A percentile compares a stretch with the other conserved stretches of the same genome.
Evolutionary conservation across 1,140 invertebrate genomes (phyloP).

Genomic region (Tetragnatha versicolor): DNA sequence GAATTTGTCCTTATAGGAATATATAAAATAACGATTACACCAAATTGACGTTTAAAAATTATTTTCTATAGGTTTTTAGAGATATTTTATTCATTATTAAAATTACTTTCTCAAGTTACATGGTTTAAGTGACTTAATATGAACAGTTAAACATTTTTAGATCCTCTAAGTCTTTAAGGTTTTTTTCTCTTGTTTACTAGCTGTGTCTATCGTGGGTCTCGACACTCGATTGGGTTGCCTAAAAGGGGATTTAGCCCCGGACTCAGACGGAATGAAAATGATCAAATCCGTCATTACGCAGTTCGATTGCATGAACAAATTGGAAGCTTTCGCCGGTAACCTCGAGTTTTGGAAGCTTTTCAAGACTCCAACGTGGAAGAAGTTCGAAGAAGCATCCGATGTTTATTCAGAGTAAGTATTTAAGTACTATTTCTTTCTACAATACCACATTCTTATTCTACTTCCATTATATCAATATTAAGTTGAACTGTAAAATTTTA

Average conservation of each 20-base stretch:
- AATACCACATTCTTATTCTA: too few relatives aligned
- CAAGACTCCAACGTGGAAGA: constrained; percentile 69
- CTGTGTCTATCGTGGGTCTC: constrained; percentile 60
- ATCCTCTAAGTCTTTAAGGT: too few relatives aligned
- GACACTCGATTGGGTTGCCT: constrained; percentile 60
- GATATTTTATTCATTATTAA: too few relatives aligned
- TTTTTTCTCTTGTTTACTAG: constrained; percentile 26
- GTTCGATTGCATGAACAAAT: constrained; percentile 74
- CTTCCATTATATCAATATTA: too few relatives aligned
- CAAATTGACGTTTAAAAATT: too few relatives aligned
- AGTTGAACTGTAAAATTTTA: too few relatives aligned
- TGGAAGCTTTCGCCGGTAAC: constrained; percentile 82
- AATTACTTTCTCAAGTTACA: too few relatives aligned
- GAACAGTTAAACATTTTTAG: too few relatives aligned
- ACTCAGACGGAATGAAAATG: constrained; percentile 73
- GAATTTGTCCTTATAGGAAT: too few relatives aligned
- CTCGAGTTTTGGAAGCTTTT: constrained; percentile 74
- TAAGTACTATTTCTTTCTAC: background rate
- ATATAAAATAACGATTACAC: too few relatives aligned
- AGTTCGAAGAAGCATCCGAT: constrained; percentile 39
- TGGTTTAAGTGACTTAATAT: too few relatives aligned
- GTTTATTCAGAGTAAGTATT: constrained; percentile 42
- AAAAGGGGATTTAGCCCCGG: constrained; percentile 39
- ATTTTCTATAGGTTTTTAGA: too few relatives aligned
- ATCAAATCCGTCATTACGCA: constrained; percentile 76